Conservation (phyloP, 2,113 vertebrate species). For the Anser cygnoides region DNA sequence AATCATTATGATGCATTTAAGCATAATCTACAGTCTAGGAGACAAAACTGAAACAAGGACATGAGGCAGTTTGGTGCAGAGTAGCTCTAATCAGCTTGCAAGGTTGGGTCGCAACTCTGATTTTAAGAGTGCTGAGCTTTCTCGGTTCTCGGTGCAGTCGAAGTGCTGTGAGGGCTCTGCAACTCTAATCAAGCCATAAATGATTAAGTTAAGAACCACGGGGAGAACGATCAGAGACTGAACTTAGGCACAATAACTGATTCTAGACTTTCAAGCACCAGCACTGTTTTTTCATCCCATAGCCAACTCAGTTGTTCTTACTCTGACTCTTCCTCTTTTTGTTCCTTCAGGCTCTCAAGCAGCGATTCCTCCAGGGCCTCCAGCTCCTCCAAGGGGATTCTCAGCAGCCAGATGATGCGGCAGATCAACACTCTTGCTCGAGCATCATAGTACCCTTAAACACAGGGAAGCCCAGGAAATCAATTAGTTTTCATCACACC, state of each 20-base stretch:
- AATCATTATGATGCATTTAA: not conserved
- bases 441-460: slow-evolving; percentile 89
- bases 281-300: not conserved
- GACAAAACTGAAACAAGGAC: not conserved
- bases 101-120: not conserved
- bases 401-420: slow-evolving; percentile 84
- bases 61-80: not conserved
- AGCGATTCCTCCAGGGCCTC: slow-evolving; percentile 89
- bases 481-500: not conserved
- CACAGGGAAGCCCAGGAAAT: not conserved
- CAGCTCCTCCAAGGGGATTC: slow-evolving; percentile 79
- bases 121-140: not conserved
- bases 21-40: not conserved
- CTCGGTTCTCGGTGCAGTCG: not conserved
- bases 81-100: not conserved
- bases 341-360: slow-evolving; percentile 87
- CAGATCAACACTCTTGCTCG: slow-evolving; percentile 88
- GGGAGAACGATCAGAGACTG: not conserved
- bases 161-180: not conserved
- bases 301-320: slow-evolving; percentile 44
- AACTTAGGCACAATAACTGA: slow-evolving; percentile 35
- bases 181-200: slow-evolving; percentile 33
- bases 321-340: slow-evolving; percentile 88
- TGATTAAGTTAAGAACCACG: not conserved
- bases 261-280: not conserved